phyloP scores from a whole-genome alignment of 2,888 invertebrate species.

The Heliconius ismenius region DNA sequence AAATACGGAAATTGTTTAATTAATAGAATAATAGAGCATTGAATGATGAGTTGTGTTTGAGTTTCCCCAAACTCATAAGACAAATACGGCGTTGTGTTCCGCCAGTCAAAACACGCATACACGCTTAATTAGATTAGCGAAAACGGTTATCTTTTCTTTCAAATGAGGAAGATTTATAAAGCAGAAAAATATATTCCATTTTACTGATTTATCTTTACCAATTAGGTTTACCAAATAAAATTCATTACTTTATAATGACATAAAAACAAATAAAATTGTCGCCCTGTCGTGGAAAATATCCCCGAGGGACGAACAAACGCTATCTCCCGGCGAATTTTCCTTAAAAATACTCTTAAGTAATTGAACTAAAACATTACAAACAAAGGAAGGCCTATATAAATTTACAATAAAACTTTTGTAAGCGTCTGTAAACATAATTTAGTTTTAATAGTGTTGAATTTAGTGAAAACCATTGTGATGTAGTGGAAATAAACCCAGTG shows the following conservation, averaged over 20 bases:
- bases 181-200: neutral
- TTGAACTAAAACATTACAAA: conserved; percentile 9
- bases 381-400: neutral
- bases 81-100: conserved; percentile 5
- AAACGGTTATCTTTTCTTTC: neutral
- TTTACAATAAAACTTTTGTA: conserved; percentile 2
- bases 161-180: neutral
- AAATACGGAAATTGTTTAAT: neutral
- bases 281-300: neutral
- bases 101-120: neutral
- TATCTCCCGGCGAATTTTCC: neutral
- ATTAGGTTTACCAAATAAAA: conserved; percentile 1
- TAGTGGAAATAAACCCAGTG: neutral
- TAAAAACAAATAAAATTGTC: conserved; percentile 7
- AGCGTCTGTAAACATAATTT: neutral
- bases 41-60: too few relatives aligned
- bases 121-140: neutral
- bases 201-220: neutral
- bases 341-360: conserved; percentile 16
- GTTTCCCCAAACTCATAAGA: too few relatives aligned
- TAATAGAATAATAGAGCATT: neutral
- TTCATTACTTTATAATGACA: conserved; percentile 1
- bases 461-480: neutral
- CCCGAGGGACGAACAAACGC: neutral
- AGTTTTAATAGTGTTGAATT: neutral